Evolutionary conservation across 2,797 vertebrate genomes (phyloP).

Genomic region (Pangasius krempfi): DNA sequence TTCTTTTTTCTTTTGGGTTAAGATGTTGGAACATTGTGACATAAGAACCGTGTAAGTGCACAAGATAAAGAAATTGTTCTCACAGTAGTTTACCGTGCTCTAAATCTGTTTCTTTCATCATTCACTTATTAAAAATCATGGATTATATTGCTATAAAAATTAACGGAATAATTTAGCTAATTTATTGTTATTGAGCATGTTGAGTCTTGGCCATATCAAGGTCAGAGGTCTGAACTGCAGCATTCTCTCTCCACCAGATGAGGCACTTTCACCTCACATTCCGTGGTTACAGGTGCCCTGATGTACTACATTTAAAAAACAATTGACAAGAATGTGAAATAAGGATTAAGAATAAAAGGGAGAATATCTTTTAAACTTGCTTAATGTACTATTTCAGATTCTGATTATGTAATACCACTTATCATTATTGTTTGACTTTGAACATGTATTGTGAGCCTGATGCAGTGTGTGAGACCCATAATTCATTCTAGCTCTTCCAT

Average conservation of each 20-base stretch:
- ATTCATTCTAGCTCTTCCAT: conserved; percentile 21
- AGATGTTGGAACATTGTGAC: background rate
- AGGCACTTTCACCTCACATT: conserved; percentile 16
- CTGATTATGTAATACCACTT: background rate
- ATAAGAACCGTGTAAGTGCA: background rate
- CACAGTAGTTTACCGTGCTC: background rate
- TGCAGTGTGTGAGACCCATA: conserved; percentile 24
- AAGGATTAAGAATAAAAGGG: background rate
- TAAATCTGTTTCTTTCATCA: background rate
- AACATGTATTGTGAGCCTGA: background rate
- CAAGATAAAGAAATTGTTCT: background rate
- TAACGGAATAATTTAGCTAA: conserved; percentile 1
- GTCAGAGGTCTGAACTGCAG: conserved; percentile 44
- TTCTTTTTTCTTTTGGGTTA: conserved; percentile 15
- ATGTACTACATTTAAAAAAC: conserved; percentile 47
- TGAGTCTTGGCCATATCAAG: background rate
- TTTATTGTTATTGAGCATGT: background rate
- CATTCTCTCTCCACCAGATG: conserved; percentile 35
- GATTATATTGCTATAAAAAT: background rate
- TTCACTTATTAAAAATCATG: background rate
- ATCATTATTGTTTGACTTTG: background rate
- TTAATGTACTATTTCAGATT: background rate
- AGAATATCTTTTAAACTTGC: background rate
- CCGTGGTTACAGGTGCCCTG: conserved; percentile 26
- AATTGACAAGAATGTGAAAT: background rate